Base-by-base conservation (phyloP, 2,888 invertebrate species). In the Spisula solida region DNA sequence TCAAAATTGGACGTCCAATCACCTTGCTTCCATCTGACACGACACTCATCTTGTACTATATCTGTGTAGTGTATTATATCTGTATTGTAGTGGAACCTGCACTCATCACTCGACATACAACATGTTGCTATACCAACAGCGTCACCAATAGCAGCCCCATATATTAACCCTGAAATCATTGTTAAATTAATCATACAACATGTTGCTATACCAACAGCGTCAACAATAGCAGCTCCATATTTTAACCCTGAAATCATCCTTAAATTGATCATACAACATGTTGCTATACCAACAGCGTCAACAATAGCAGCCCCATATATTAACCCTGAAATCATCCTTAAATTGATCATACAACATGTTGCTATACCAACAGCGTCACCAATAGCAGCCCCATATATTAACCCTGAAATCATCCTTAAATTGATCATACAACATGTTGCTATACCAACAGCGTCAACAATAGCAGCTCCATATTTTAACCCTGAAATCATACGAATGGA, bases 1-100 rank as follows among this genome's bases (percentile, higher is more conserved):
- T 97, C 97, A 93, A 96, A 96, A 91, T 96, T 96, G 14, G 95
- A 95, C 8, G 97, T 96, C 97, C 97, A 97, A 92, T 96, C 96
- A 34, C 96, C 96, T 34, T 94, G 95, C 79, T 94, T 94, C 96
- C 96, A 97, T 25, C 95, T 94, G 18, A 95, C 94, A 70, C 97
- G 91, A 82, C 96, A 95, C 83, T 96, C 94, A 92, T 97, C 97
- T 86, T 95, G 94, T 5, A 97, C 94, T 84, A 96, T 96, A 80
- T 95, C 95, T n/a, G 89, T 84, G 86, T 96, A 96, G 47, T 91
- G 92, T n/a, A 96, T 90, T 12, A 88, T 93, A 29, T 93, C 93
- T 6, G 90, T 83, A 86, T 94, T 91, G 90, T 97, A 97, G 93
- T 96, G 94, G 92, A 97, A 97, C 18, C 85, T 88, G 85, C 96